Conservation (phyloP, 2,888 invertebrate genomes). For the Aphodius granarius region DNA sequence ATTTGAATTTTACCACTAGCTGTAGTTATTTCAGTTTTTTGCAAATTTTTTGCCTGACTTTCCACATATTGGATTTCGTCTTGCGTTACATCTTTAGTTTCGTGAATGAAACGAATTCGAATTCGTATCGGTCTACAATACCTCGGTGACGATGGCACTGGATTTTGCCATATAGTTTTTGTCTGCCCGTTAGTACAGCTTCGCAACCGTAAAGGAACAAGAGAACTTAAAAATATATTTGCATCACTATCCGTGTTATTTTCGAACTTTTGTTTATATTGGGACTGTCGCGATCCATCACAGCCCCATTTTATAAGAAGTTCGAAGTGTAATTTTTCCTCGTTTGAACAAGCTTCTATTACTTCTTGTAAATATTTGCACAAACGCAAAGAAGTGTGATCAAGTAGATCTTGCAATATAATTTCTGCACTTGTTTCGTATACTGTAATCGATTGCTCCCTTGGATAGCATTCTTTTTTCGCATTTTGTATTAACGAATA, state of each 20-base stretch:
- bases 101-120: too few relatives aligned
- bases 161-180: conserved; percentile 34
- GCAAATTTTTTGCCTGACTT: conserved; percentile 30
- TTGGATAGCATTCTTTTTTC: conserved; percentile 10
- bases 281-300: too few relatives aligned
- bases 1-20: too few relatives aligned
- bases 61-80: too few relatives aligned
- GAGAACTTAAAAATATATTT: too few relatives aligned
- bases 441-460: conserved; percentile 1
- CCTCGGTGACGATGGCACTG: conserved; percentile 31
- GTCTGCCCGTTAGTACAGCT: not conserved
- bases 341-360: not conserved
- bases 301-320: conserved; percentile 16
- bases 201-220: conserved; percentile 18
- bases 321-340: conserved; percentile 11
- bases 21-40: conserved; percentile 21
- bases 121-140: conserved; percentile 31
- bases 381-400: not conserved
- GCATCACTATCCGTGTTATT: conserved; percentile 24
- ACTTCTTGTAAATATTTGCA: conserved; percentile 5
- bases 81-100: too few relatives aligned
- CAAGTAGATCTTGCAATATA: too few relatives aligned
- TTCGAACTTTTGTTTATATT: conserved; percentile 38
- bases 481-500: conserved; percentile 3
- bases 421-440: conserved; percentile 10